phyloP scores from a whole-genome alignment of 1,140 invertebrate species.

The Asbolus verrucosus region DNA sequence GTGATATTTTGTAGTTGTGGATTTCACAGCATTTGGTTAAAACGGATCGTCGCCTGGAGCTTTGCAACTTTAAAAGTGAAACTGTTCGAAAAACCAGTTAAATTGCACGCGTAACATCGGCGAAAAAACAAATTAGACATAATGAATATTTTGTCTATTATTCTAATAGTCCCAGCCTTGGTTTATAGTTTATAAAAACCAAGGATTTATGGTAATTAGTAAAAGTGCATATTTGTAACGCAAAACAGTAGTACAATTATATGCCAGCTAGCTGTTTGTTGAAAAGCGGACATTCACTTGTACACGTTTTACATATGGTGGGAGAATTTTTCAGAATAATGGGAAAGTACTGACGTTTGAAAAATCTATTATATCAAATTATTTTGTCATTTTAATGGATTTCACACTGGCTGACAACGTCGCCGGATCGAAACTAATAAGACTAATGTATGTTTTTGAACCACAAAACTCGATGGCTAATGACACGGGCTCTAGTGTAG shows the following conservation, averaged over 20 bases:
- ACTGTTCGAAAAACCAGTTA: constrained; percentile 12
- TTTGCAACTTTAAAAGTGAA: constrained; percentile 28
- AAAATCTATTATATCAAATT: too few species aligned
- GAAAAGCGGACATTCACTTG: constrained; percentile 26
- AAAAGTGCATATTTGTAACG: constrained; percentile 34
- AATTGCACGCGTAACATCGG: neutral
- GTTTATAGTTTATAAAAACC: constrained; percentile 15
- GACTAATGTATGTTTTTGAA: too few species aligned
- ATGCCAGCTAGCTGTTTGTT: constrained; percentile 1
- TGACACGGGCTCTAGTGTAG: too few species aligned
- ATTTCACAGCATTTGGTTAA: constrained; percentile 1
- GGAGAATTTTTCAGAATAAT: neutral
- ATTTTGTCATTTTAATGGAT: too few species aligned
- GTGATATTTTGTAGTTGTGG: neutral
- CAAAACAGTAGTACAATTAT: constrained; percentile 1
- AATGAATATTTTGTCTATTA: neutral
- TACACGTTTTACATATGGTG: neutral
- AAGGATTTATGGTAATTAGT: constrained; percentile 35
- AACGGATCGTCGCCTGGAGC: too few species aligned
- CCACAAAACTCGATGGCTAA: too few species aligned
- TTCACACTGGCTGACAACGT: too few species aligned
- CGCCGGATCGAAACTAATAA: too few species aligned
- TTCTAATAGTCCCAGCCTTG: constrained; percentile 4
- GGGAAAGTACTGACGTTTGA: neutral
- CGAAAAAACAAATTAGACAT: neutral